Evolutionary conservation across 92 coral and sea anemone species (phyloP), one percentile per base, ranked within the genome.

Genomic region (Meandrina meandrites): DNA sequence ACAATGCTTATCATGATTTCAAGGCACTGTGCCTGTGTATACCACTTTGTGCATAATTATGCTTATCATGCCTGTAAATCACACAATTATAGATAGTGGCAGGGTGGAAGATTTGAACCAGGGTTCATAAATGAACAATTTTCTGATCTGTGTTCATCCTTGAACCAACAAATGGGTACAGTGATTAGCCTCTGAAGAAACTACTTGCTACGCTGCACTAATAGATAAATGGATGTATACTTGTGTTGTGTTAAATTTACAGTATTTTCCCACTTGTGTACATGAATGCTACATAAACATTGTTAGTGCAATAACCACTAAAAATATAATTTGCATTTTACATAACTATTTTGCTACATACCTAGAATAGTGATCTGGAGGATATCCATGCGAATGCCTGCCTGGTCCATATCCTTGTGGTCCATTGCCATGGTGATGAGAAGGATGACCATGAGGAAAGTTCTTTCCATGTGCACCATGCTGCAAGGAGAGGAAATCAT

Each of bases 361-460:
- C 77, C 91, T 42, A 3, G 87, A 4, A 27, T 27, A 24, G 40
- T 47, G 85, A 80, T 79, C 90, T 47, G 90, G 90, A 42, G 85
- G 86, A 60, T 87, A 17, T 21, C 85, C 90, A 68, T 87, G 90
- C 16, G 90, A 84, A 67, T 78, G 88, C 32, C 91, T 82, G 57
- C 90, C 86, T 32, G 91, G 89, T 31, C 83, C 82, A 51, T 85
- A 36, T 13, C 91, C 66, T 57, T 77, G 76, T 19, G 85, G 89
- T 47, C 79, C 89, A 79, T 82, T 92, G 27, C 88, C 85, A 80
- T 86, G 86, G 35, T 89, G 92, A 30, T 81, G 92, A 50, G 86
- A 78, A 35, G 76, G 86, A 57, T 89, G 30, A 34, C 86, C 76
- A 9, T 86, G 90, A 22, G 89, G 47, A 54, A 74, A 18, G 84